Base-by-base conservation (phyloP, 2,888 invertebrate species). In the Diploptera punctata region DNA sequence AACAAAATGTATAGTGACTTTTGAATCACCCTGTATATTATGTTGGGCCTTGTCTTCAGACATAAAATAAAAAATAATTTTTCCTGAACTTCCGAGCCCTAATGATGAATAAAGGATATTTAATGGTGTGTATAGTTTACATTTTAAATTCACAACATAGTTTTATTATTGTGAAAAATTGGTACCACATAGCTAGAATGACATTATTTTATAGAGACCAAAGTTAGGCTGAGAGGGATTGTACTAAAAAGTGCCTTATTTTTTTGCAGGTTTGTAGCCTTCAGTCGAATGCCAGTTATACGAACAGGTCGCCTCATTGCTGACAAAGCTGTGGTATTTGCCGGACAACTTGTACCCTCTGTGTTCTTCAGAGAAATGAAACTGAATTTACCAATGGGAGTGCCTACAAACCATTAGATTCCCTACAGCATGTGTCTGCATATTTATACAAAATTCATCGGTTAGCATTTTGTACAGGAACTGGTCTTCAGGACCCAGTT, bases 331-430 rank as follows among this genome's bases (percentile, higher is more conserved):
- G 65, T 65, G n/a, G 65, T 65, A 3, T 65, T 65, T 47, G 47
- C 47, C 1, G 47, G 47, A 47, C n/a, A 26, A 4, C 44, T 65
- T 16, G 29, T 47, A 18, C 65, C 65, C 16, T 10, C 47, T 26
- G 65, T 65, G 1, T 65, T 65, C 65, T 65, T 65, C 65, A 65
- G 47, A 47, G 65, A 65, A 24, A 29, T 47, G 7, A 65, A 65
- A 26, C 44, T 65, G 13, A 44, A 65, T 21, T 18, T 65, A 38
- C 65, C 65, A 43, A 24, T 26, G 4, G 26, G 19, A 9, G 26
- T 65, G 13, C 47, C 44, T n/a, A 43, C 38, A 9, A 38, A 65
- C 65, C 65, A 24, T 44, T 65, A n/a, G 18, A 44, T 16, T 65
- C 65, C 44, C 10, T 47, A 1, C n/a, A 65, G 4, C 44, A 65